Conservation (phyloP, 2,797 vertebrate genomes). For the Cyclura pinguis region DNA sequence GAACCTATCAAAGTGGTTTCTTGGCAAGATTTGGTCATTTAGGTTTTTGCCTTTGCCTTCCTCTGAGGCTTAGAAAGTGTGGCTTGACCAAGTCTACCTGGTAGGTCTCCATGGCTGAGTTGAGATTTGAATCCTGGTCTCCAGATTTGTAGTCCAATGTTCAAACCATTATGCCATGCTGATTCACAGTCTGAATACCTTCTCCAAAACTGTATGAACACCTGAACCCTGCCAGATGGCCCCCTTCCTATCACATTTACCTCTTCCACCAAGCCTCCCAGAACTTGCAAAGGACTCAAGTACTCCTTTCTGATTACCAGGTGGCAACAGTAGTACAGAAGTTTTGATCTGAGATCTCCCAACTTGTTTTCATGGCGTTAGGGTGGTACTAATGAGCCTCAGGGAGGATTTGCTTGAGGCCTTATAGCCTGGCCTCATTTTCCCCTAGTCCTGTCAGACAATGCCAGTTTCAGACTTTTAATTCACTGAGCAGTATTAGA, state of each 20-base stretch:
- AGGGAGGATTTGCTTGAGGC: background rate
- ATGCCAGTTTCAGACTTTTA: background rate
- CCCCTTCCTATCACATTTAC: background rate
- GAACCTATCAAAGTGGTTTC: no score
- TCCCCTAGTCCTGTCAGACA: background rate
- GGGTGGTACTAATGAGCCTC: background rate
- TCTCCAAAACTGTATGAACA: background rate
- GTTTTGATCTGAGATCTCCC: background rate
- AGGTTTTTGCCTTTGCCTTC: no score
- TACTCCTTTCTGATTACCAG: background rate
- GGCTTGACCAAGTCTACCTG: no score
- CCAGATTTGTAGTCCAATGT: no score
- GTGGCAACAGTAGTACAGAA: background rate
- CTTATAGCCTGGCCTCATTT: background rate
- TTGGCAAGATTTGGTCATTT: no score
- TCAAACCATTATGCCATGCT: no score
- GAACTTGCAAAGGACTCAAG: background rate
- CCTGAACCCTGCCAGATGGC: background rate
- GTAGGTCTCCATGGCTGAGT: no score
- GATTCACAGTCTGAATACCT: background rate
- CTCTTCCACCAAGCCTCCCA: background rate
- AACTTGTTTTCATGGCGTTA: background rate
- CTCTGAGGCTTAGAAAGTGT: no score
- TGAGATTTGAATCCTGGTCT: no score
- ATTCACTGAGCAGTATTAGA: background rate